A percentile compares a stretch with the other conserved stretches of the same genome.
Evolutionary conservation across 2,797 vertebrate genomes (phyloP).

Genomic region (Harpagifer antarcticus): DNA sequence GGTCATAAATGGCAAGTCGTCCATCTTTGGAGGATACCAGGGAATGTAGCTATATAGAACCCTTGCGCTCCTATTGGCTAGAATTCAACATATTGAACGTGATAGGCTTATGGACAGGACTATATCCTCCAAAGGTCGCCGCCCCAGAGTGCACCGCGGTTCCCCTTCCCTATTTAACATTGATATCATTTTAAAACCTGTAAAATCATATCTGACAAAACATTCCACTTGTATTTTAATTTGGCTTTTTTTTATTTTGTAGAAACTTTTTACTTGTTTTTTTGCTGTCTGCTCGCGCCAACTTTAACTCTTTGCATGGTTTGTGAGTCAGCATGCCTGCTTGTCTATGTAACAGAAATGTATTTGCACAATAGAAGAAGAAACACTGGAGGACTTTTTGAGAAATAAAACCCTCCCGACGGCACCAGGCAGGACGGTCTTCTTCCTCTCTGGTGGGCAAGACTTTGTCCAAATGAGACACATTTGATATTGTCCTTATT

Average conservation of each 20-base stretch:
- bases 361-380: constrained; percentile 85
- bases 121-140: no score
- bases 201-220: constrained; percentile 64
- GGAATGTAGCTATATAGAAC: no score
- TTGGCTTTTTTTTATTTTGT: constrained; percentile 63
- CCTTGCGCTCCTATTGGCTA: no score
- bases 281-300: constrained; percentile 75
- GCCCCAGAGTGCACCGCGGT: no score
- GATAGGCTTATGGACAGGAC: no score
- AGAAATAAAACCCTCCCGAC: constrained; percentile 41
- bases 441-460: constrained; percentile 69
- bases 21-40: no score
- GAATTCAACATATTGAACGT: no score
- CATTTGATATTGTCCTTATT: constrained; percentile 85
- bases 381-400: constrained; percentile 79
- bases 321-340: constrained; percentile 86
- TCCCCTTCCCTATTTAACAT: not conserved
- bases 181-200: constrained; percentile 38
- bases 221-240: constrained; percentile 78
- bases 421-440: constrained; percentile 49
- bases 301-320: constrained; percentile 85
- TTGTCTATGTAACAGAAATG: constrained; percentile 83
- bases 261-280: constrained; percentile 54
- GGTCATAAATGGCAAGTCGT: no score
- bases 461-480: constrained; percentile 76